phyloP scores from a whole-genome alignment of 2,113 vertebrate genomes.

The Atrichornis clamosus region DNA sequence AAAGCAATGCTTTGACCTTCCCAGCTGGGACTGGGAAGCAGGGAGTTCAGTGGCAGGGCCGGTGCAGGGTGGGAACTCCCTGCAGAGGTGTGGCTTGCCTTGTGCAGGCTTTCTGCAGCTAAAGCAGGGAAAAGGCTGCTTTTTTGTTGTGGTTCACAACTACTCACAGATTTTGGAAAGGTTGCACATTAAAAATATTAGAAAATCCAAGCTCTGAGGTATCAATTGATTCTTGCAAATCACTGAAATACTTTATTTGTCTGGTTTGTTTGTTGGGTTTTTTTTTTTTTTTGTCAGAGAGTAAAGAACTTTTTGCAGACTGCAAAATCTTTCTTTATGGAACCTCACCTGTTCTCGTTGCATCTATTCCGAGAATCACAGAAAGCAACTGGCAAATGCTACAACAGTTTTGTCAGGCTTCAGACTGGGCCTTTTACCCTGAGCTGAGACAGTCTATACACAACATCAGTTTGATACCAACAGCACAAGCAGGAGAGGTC shows the following conservation, averaged over 20 bases:
- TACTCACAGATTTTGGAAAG: background rate
- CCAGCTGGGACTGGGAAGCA: background rate
- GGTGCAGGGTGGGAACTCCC: background rate
- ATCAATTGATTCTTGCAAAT: background rate
- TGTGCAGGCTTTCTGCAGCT: background rate
- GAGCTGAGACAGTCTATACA: background rate
- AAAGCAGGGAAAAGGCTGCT: background rate
- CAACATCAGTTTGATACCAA: fast-evolving
- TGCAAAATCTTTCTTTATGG: background rate
- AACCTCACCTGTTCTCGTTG: background rate
- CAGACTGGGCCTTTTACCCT: background rate
- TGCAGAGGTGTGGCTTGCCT: background rate
- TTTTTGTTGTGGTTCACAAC: background rate
- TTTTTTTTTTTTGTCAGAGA: background rate
- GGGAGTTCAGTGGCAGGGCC: background rate
- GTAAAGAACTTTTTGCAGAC: background rate
- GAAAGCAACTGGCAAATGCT: background rate
- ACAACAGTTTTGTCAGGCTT: background rate
- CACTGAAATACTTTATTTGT: background rate
- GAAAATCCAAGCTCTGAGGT: background rate
- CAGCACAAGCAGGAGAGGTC: fast-evolving
- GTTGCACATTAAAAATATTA: background rate
- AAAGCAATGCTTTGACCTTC: background rate
- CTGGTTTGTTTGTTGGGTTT: background rate
- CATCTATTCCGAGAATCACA: background rate